phyloP scores from a whole-genome alignment of 2,797 vertebrate species.

The Lycodopsis pacificus region DNA sequence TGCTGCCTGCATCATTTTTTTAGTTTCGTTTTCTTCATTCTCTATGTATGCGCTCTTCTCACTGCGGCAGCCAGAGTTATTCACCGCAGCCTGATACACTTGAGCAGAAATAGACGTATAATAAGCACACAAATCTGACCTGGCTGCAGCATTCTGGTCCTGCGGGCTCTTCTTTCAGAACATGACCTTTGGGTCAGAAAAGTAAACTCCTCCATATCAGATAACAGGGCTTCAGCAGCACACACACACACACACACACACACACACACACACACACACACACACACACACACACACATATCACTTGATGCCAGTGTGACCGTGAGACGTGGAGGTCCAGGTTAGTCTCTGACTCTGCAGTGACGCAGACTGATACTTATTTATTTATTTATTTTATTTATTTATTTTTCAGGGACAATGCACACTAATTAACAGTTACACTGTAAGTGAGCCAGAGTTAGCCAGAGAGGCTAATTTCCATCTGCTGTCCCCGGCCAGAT shows the following conservation, averaged over 20 bases:
- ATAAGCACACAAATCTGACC: conserved; percentile 35
- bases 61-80: conserved; percentile 9
- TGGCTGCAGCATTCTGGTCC: conserved; percentile 44
- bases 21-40: conserved; percentile 22
- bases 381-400: too few relatives aligned
- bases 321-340: conserved; percentile 51
- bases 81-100: conserved; percentile 22
- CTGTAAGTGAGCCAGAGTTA: too few relatives aligned
- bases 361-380: conserved; percentile 30
- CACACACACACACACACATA: background rate
- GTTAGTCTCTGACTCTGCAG: conserved; percentile 47
- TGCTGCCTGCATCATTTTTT: conserved; percentile 19
- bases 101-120: conserved; percentile 45
- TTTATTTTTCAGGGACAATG: too few relatives aligned
- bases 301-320: conserved; percentile 42
- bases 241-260: conserved; percentile 14
- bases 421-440: too few relatives aligned
- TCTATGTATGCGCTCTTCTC: conserved; percentile 31
- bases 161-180: conserved; percentile 55
- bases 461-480: too few relatives aligned
- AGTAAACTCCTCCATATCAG: conserved; percentile 60
- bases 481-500: too few relatives aligned
- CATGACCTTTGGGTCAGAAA: conserved; percentile 65
- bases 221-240: conserved; percentile 58
- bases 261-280: conserved; percentile 15